Conservation (phyloP, 1,140 invertebrate species). For the Drosophila subobscura region DNA sequence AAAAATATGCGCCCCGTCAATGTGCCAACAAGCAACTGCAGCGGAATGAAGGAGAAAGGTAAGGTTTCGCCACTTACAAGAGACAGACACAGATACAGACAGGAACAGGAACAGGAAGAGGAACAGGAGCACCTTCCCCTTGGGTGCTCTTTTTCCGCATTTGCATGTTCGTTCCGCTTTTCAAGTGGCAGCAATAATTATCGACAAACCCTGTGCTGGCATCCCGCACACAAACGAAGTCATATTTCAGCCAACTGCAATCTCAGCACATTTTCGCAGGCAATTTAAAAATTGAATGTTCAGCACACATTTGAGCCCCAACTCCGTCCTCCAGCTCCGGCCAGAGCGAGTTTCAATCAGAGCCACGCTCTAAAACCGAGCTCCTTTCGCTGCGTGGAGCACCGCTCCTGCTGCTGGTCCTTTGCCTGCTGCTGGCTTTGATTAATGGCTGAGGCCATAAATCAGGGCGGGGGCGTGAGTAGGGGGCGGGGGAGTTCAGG, state of each 20-base stretch:
- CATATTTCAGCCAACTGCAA: slow-evolving; percentile 47
- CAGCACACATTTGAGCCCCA: slow-evolving; percentile 37
- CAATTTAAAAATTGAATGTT: slow-evolving; percentile 54
- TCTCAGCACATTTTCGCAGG: slow-evolving; percentile 44
- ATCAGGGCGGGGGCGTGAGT: slow-evolving; percentile 2
- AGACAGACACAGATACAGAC: neutral
- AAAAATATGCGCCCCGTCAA: slow-evolving; percentile 35
- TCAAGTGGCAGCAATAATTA: slow-evolving; percentile 20
- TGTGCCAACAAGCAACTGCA: slow-evolving; percentile 32
- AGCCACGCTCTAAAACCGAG: slow-evolving; percentile 14
- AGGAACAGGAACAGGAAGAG: neutral
- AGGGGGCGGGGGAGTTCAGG: slow-evolving; percentile 8
- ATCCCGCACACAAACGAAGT: slow-evolving; percentile 4
- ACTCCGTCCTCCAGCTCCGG: neutral
- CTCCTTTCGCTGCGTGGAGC: no score
- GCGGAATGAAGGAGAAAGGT: no score
- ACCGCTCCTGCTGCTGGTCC: neutral
- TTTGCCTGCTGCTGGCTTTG: slow-evolving; percentile 44
- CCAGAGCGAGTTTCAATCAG: slow-evolving; percentile 23
- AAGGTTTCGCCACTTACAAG: no score
- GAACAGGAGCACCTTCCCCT: neutral
- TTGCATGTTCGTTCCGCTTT: neutral
- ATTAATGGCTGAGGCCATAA: slow-evolving; percentile 58
- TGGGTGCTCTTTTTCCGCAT: neutral
- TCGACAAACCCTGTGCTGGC: slow-evolving; percentile 1